Conservation (phyloP, 2,113 vertebrate genomes). For the Psilopogon haemacephalus region DNA sequence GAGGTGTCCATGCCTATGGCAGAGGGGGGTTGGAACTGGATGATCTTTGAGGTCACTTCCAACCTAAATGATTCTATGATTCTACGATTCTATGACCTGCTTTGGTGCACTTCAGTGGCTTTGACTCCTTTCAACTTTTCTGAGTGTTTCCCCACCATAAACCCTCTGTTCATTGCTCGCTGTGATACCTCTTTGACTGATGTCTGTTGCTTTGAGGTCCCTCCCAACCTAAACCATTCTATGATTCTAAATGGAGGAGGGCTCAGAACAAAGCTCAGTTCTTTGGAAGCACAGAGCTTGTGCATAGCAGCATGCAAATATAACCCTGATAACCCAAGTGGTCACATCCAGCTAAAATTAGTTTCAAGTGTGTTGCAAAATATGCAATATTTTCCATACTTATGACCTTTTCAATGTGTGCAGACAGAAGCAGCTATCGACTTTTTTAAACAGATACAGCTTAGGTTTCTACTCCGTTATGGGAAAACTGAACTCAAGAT, state of each 20-base stretch:
- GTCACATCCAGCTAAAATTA: neutral
- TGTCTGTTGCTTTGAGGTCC: too few relatives aligned
- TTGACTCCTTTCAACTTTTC: too few relatives aligned
- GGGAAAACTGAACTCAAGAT: neutral
- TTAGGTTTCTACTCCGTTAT: neutral
- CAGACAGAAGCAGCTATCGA: accelerated
- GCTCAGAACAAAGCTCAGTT: neutral
- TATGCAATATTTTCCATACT: neutral
- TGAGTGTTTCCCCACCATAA: too few relatives aligned
- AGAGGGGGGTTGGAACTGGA: too few relatives aligned
- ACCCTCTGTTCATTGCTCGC: too few relatives aligned
- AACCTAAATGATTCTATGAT: too few relatives aligned
- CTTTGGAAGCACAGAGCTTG: neutral
- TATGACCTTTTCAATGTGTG: neutral
- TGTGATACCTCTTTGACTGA: too few relatives aligned
- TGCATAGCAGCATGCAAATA: neutral
- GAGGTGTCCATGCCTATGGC: too few relatives aligned
- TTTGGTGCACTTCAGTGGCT: too few relatives aligned
- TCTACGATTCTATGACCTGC: too few relatives aligned
- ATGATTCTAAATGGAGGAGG: neutral
- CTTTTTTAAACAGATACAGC: neutral
- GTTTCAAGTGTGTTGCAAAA: neutral
- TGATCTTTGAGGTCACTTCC: too few relatives aligned
- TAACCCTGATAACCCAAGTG: neutral
- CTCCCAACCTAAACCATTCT: too few relatives aligned